A percentile compares a stretch with the other conserved stretches of the same genome.
phyloP scores from a whole-genome alignment of 2,797 vertebrate species.

The Danio choprae region DNA sequence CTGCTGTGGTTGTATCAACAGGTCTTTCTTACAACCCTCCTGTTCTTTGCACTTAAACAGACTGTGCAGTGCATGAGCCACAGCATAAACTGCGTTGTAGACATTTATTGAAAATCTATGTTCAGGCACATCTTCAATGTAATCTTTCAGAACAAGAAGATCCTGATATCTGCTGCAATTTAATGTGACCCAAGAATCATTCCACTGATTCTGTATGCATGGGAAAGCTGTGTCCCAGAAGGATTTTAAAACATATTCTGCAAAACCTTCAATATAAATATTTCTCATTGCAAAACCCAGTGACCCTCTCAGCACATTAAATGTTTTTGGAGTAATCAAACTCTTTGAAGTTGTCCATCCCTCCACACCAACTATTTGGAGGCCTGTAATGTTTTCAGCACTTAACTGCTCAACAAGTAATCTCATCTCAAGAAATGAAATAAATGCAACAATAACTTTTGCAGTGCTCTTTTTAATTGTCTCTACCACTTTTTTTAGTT shows the following conservation, averaged over 20 bases:
- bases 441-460: conserved; percentile 74
- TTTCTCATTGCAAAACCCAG: conserved; percentile 77
- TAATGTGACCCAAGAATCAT: not conserved
- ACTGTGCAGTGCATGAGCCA: conserved; percentile 74
- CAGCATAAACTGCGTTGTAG: conserved; percentile 77
- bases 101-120: conserved; percentile 75
- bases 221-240: conserved; percentile 73
- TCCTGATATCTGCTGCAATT: conserved; percentile 66
- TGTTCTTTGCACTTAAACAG: conserved; percentile 67
- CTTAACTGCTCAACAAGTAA: conserved; percentile 72
- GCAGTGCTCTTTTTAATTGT: conserved; percentile 73
- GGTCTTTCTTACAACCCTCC: conserved; percentile 66
- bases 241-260: conserved; percentile 67
- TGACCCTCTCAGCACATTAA: conserved; percentile 72
- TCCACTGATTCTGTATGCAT: conserved; percentile 49
- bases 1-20: conserved; percentile 68
- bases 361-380: conserved; percentile 78
- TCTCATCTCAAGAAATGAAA: conserved; percentile 75
- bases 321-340: conserved; percentile 73
- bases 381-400: conserved; percentile 72
- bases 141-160: conserved; percentile 63
- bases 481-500: conserved; percentile 72
- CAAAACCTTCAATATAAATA: conserved; percentile 68
- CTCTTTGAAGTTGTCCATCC: conserved; percentile 79
- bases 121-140: conserved; percentile 71